Evolutionary conservation across 2,797 vertebrate genomes (phyloP).

Genomic region (Ctenopoma kingsleyae): DNA sequence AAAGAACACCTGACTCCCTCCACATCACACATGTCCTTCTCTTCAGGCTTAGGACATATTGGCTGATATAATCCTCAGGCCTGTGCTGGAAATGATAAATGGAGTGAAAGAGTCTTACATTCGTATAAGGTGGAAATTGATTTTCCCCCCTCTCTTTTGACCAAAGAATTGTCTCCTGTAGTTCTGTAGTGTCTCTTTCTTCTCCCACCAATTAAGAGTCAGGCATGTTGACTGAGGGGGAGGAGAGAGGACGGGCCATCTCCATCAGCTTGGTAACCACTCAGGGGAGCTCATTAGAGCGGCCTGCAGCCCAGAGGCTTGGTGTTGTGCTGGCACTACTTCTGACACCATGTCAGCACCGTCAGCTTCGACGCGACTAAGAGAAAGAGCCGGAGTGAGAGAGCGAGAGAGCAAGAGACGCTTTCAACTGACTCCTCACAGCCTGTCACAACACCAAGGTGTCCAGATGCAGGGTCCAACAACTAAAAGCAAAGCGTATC

Average conservation of each 20-base stretch:
- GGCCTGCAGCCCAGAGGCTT: slow-evolving; percentile 54
- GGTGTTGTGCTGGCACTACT: slow-evolving; percentile 71
- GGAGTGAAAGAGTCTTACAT: slow-evolving; percentile 37
- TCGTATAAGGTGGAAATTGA: slow-evolving; percentile 29
- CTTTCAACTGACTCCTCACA: slow-evolving; percentile 43
- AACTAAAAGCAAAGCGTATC: slow-evolving; percentile 1
- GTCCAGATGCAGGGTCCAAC: slow-evolving; percentile 35
- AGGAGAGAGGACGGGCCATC: slow-evolving; percentile 52
- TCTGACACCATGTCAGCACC: slow-evolving; percentile 69
- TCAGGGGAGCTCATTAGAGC: slow-evolving; percentile 78
- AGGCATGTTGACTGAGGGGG: slow-evolving; percentile 55
- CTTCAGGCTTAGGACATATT: slow-evolving; percentile 29
- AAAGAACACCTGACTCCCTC: slow-evolving; percentile 37
- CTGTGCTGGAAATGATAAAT: slow-evolving; percentile 48
- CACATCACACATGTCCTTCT: slow-evolving; percentile 35
- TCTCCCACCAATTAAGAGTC: slow-evolving; percentile 71
- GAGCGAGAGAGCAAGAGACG: slow-evolving; percentile 20
- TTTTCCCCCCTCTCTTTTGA: slow-evolving; percentile 30
- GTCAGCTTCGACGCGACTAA: slow-evolving; percentile 36
- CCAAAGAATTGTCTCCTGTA: slow-evolving; percentile 60
- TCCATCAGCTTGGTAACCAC: slow-evolving; percentile 66
- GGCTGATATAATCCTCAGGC: slow-evolving; percentile 22
- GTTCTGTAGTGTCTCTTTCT: slow-evolving; percentile 54
- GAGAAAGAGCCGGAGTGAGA: slow-evolving; percentile 25
- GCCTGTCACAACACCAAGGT: slow-evolving; percentile 46